phyloP scores from a whole-genome alignment of 2,113 vertebrate genomes.

The Varanus salvator region DNA sequence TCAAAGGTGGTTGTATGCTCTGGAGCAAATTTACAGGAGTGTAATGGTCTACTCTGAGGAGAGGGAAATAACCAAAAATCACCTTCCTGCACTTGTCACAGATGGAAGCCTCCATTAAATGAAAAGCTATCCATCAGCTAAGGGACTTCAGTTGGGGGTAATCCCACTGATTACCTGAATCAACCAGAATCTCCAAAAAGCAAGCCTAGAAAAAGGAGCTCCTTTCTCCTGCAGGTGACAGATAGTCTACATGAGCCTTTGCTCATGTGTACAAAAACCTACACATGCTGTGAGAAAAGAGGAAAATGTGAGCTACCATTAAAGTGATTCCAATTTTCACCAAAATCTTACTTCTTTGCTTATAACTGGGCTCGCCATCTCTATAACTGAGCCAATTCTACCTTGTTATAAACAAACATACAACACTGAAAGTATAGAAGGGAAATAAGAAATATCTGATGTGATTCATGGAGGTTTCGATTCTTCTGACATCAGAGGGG shows the following conservation, averaged over 20 bases:
- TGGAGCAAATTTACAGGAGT: not conserved
- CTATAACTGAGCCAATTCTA: not conserved
- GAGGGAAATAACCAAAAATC: not conserved
- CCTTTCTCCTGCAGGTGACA: not conserved
- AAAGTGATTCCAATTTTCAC: constrained; percentile 26
- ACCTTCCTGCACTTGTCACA: not conserved
- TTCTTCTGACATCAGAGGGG: constrained; percentile 59
- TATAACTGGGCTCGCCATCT: constrained; percentile 9
- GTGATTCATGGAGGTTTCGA: constrained; percentile 55
- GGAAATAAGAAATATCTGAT: constrained; percentile 45
- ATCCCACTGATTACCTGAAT: not conserved
- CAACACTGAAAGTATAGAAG: constrained; percentile 37
- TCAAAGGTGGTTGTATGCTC: not conserved
- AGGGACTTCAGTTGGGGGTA: not conserved
- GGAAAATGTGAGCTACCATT: constrained; percentile 25
- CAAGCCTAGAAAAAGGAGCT: not conserved
- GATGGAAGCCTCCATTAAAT: not conserved
- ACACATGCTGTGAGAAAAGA: not conserved
- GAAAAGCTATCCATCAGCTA: not conserved
- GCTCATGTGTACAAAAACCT: not conserved
- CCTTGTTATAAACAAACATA: constrained; percentile 51
- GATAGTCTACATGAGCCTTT: not conserved
- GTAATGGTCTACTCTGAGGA: not conserved
- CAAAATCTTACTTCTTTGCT: not conserved
- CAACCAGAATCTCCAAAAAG: not conserved